Base-by-base conservation (phyloP, 2,888 invertebrate species). In the Trisateles emortualis region DNA sequence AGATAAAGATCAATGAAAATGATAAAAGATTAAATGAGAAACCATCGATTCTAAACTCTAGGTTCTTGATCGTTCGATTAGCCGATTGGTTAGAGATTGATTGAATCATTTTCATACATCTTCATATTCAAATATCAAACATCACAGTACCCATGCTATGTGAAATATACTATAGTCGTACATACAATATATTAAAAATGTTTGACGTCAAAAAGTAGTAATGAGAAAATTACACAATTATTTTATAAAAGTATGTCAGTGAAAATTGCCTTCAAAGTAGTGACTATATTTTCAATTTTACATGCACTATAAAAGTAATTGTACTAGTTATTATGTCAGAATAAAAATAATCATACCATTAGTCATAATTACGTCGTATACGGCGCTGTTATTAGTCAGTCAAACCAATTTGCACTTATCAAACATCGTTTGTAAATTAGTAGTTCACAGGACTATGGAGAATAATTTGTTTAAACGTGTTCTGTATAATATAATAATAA, bases 381-480 rank as follows among this genome's bases (percentile, higher is more conserved):
- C 30, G 26, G 36, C 45, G 29, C 5, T 1, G 42, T 17, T 59
- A 63, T 58, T 46, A 59, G 56, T 64, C 47, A 53, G 65, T 71
- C 57, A 26, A 53, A 60, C 59, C 68, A 65, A 69, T 73, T 78
- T 67, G 45, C 57, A 64, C 56, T 64, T 74, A 69, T 64, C 57
- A 60, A 57, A 44, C 41, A 42, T 42, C 30, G 42, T 30, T 30
- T 30, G 29, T 42, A 11, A 30, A 17, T 48, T 43, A 39, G 36
- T 53, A 36, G 17, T 13, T 30, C 32, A 46, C 29, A 39, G 41
- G 38, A 1, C 52, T 46, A 33, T 10, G 2, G 4, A 36, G 36
- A 17, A 19, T 39, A 22, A 11, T 22, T 22, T 13, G 8, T 22
- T 1, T 22, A 22, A 11, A n/a, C 19, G 39, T 11, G 39, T 39